Evolutionary conservation across 2,797 vertebrate genomes (phyloP), one percentile per base, ranked within the genome.

Genomic region (Melanotaenia boesemani): DNA sequence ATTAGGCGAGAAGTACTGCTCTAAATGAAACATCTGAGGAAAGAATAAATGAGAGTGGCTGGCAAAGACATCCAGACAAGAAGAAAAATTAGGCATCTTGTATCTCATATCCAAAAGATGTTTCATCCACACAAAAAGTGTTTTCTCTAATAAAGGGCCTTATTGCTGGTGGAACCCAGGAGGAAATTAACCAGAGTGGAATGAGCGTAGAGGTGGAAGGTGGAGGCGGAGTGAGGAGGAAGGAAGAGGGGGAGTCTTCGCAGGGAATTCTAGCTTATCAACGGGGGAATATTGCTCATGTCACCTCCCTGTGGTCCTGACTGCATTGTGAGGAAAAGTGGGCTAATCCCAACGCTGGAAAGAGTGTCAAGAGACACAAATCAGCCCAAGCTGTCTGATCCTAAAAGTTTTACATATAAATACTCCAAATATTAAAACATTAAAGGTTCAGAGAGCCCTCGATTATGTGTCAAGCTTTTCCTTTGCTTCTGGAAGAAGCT

Each of bases 241-340:
- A 2, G 3, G 2, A 50, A 28, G 10, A 7, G 36, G 64, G 32
- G 37, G 24, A 1, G 48, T 52, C 50, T 63, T 11, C 52, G 48
- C 20, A 24, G 69, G 61, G 64, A 69, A 22, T 30, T 30, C 30
- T 30, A 30, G 30, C 30, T 30, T 6, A 30, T 30, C 24, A 32
- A 48, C 70, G 6, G 62, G 79, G 81, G 76, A 65, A 79, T 74
- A 61, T 60, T 16, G 63, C 70, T 77, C 12, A 24, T 85, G 85
- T 85, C 83, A 90, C 82, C 44, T 89, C 84, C 86, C 83, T 70
- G 81, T 80, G 78, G 87, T 80, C 75, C 61, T 50, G 62, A 65
- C 69, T 67, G 75, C 58, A 16, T 4, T 9, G 52, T 44, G 50
- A 54, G 63, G 73, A 63, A 77, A 86, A 83, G 57, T 88, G 78